These are phyloP conservation scores for Tolmerus cingulatus DNA, from an alignment of 2,888 invertebrate species.

Conservation along the genomic window DNA sequence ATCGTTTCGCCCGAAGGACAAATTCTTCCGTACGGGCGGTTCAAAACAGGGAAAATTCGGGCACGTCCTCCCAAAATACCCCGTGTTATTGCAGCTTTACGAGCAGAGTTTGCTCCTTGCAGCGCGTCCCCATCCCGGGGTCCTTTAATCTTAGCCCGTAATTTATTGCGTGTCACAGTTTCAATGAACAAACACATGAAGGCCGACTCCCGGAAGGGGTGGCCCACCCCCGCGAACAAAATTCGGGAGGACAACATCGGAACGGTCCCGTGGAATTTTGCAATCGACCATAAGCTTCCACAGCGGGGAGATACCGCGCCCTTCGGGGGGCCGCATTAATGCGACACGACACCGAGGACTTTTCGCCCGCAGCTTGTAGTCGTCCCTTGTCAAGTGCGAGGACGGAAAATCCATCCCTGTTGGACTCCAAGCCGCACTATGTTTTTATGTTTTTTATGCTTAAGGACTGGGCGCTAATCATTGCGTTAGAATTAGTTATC, in stretches of 20 bases:
- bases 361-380: background rate
- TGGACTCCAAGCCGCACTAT: background rate
- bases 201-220: background rate
- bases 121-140: background rate
- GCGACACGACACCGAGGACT: background rate
- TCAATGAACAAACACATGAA: slow-evolving; percentile 20
- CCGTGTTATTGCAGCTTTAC: slow-evolving; percentile 22
- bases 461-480: background rate
- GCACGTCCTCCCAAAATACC: background rate
- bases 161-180: slow-evolving; percentile 38
- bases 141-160: background rate
- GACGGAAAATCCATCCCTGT: background rate
- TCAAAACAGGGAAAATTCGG: background rate
- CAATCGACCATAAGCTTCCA: background rate
- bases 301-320: background rate
- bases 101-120: background rate
- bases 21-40: background rate
- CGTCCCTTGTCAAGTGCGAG: background rate
- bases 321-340: background rate
- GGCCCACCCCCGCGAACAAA: background rate
- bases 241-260: background rate
- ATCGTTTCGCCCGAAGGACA: background rate
- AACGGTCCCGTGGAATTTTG: background rate
- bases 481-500: background rate
- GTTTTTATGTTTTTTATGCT: too few relatives aligned